Percentiles rank a stretch among this genome's conserved stretches.
Evolutionary conservation across 2,888 invertebrate genomes (phyloP).

Genomic region (Lycocerus yunnanus): DNA sequence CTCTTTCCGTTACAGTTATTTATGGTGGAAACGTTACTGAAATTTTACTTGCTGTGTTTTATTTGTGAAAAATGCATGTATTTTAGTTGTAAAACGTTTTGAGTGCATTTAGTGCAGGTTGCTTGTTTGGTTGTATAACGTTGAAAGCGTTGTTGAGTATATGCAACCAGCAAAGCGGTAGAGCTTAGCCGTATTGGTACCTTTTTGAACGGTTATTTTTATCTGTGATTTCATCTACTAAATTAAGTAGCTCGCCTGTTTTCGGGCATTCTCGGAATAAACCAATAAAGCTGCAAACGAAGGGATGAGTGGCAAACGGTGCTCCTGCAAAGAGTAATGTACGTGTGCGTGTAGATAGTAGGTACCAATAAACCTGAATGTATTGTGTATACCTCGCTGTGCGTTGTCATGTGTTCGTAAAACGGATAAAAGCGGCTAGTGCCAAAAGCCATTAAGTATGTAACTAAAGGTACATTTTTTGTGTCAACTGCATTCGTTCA

Average conservation of each 20-base stretch:
- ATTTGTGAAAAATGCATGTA: too few species aligned
- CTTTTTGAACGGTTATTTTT: conserved; percentile 14
- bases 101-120: too few species aligned
- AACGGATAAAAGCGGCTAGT: not conserved
- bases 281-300: conserved; percentile 1
- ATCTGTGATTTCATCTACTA: conserved; percentile 19
- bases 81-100: too few species aligned
- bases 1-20: too few species aligned
- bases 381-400: conserved; percentile 1
- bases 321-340: conserved; percentile 6
- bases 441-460: not conserved
- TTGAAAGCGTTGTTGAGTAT: not conserved
- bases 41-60: too few species aligned
- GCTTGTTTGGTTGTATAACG: not conserved
- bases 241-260: conserved; percentile 11
- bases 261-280: conserved; percentile 9
- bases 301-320: conserved; percentile 17
- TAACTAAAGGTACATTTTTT: not conserved
- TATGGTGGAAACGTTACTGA: too few species aligned
- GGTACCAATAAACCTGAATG: not conserved
- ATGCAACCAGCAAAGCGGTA: not conserved
- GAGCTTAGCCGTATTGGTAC: not conserved
- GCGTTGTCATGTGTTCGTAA: conserved; percentile 2
- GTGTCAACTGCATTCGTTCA: not conserved
- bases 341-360: conserved; percentile 8